phyloP scores from a whole-genome alignment of 1,140 invertebrate genomes.

The Heterodera carotae region DNA sequence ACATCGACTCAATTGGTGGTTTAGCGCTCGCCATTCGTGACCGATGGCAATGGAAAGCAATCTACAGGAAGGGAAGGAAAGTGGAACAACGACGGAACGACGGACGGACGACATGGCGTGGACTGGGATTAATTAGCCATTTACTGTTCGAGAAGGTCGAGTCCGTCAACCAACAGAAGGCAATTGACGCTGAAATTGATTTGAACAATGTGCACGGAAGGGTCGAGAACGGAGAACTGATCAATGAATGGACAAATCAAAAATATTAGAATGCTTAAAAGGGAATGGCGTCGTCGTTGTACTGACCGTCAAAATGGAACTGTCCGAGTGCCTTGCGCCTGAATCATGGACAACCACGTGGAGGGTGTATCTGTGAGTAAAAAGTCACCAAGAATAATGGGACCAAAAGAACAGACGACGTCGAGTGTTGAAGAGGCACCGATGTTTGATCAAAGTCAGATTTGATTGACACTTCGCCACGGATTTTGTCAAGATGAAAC shows the following conservation, averaged over 20 bases:
- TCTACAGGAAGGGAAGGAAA: neutral
- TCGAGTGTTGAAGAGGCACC: neutral
- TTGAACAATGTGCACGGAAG: neutral
- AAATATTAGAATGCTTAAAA: neutral
- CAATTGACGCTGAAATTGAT: neutral
- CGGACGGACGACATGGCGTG: neutral
- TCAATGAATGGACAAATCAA: neutral
- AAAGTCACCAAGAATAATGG: no score
- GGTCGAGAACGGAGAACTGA: neutral
- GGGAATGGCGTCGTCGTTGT: neutral
- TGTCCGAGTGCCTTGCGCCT: constrained; percentile 4
- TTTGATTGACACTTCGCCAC: constrained; percentile 8
- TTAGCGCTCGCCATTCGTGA: neutral
- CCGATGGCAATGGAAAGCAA: neutral
- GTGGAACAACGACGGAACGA: no score
- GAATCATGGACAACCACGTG: neutral
- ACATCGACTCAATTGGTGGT: neutral
- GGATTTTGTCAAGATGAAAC: constrained; percentile 1
- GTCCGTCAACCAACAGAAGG: neutral
- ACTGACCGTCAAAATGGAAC: constrained; percentile 8
- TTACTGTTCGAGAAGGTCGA: neutral
- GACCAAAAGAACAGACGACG: neutral
- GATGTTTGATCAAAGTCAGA: neutral
- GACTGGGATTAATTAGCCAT: neutral
- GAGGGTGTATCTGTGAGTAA: constrained; percentile 16